These are phyloP conservation scores for Rhopalosiphum nymphaeae DNA, from an alignment of 2,888 invertebrate genomes.

Conservation along the genomic window DNA sequence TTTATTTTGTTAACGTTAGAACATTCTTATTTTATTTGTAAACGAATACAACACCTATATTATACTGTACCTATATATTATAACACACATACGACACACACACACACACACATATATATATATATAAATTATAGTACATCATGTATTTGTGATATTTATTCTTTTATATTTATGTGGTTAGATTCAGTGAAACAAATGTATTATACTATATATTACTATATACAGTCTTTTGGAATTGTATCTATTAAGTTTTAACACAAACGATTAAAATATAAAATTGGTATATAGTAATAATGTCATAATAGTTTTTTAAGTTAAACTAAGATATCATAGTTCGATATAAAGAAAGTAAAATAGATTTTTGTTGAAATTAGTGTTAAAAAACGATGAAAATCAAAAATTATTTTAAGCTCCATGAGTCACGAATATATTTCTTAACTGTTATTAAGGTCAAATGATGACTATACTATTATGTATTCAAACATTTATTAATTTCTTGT, in stretches of 20 bases:
- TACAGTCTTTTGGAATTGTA: background rate
- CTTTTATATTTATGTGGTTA: background rate
- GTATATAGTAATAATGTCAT: background rate
- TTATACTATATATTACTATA: background rate
- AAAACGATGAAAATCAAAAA: background rate
- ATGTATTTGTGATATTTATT: background rate
- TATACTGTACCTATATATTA: background rate
- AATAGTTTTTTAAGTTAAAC: background rate
- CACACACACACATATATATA: background rate
- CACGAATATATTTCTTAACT: conserved; percentile 3
- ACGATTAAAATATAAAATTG: background rate
- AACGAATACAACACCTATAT: background rate
- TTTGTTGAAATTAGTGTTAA: background rate
- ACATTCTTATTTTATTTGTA: background rate
- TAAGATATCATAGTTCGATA: background rate
- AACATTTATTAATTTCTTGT: background rate
- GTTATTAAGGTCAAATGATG: background rate
- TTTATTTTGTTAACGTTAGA: conserved; percentile 7
- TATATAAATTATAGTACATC: background rate
- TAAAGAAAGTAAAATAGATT: background rate
- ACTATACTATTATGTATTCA: background rate
- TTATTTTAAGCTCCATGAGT: background rate
- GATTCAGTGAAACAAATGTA: background rate
- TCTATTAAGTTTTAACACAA: background rate
- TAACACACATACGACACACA: too few species aligned